Evolutionary conservation across 2,113 vertebrate species (phyloP).

Genomic region (Melanocharis versteri): DNA sequence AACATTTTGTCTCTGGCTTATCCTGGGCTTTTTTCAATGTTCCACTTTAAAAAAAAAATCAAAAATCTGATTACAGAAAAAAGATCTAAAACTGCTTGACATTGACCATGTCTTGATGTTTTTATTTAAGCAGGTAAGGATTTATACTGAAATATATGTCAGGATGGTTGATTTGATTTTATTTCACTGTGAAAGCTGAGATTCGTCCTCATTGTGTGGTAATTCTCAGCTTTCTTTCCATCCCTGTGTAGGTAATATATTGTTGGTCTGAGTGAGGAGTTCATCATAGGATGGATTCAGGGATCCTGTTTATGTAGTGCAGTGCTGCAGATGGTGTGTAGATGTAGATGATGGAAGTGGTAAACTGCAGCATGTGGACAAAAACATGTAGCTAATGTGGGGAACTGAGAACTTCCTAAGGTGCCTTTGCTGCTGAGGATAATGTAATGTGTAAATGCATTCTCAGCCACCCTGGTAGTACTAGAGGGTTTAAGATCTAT

Average conservation of each 20-base stretch:
- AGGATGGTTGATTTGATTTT: neutral
- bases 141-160: neutral
- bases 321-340: rapidly evolving
- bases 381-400: rapidly evolving
- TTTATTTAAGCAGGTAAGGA: neutral
- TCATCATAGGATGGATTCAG: neutral
- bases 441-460: neutral
- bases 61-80: neutral
- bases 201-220: rapidly evolving
- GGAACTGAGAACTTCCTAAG: neutral
- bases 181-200: neutral
- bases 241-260: neutral
- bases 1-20: neutral
- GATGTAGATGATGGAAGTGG: neutral
- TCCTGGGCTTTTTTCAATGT: neutral
- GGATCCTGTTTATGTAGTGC: neutral
- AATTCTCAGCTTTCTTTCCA: neutral
- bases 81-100: neutral
- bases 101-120: rapidly evolving
- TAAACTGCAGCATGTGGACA: neutral
- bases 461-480: neutral
- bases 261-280: neutral
- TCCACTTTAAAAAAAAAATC: neutral
- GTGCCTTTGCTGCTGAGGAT: neutral
- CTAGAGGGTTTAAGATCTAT: neutral